phyloP scores from a whole-genome alignment of 2,888 invertebrate species.

The Halocaridina rubra region DNA sequence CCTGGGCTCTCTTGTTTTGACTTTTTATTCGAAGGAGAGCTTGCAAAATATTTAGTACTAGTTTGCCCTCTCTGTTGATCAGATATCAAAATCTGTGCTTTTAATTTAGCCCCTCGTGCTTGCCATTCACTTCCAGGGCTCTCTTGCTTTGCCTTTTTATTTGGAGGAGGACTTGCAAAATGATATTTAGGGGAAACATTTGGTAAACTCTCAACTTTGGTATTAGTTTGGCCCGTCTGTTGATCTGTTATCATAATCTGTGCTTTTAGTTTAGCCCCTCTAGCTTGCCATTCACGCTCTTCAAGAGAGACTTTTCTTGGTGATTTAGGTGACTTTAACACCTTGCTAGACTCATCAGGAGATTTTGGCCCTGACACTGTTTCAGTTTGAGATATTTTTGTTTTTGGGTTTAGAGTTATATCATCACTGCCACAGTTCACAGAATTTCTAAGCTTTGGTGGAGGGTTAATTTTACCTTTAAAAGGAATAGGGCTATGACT shows the following conservation, averaged over 20 bases:
- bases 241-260: slow-evolving; percentile 54
- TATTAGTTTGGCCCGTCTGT: slow-evolving; percentile 12
- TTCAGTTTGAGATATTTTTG: not conserved
- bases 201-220: not conserved
- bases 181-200: not conserved
- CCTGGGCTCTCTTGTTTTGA: slow-evolving; percentile 12
- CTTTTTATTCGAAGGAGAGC: slow-evolving; percentile 36
- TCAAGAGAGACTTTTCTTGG: not conserved
- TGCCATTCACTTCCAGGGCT: slow-evolving; percentile 55
- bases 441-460: no score
- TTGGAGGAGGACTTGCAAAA: slow-evolving; percentile 14
- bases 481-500: not conserved
- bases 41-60: not conserved
- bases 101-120: slow-evolving; percentile 52
- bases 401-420: not conserved
- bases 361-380: not conserved
- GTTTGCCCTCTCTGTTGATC: slow-evolving; percentile 31
- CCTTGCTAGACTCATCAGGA: not conserved
- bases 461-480: no score
- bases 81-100: slow-evolving; percentile 51
- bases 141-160: slow-evolving; percentile 30
- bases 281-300: slow-evolving; percentile 54
- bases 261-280: slow-evolving; percentile 54
- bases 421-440: not conserved
- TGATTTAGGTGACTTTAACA: slow-evolving; percentile 7